Evolutionary conservation across 2,888 invertebrate species (phyloP).

Genomic region (Scaptomyza caliginosa): DNA sequence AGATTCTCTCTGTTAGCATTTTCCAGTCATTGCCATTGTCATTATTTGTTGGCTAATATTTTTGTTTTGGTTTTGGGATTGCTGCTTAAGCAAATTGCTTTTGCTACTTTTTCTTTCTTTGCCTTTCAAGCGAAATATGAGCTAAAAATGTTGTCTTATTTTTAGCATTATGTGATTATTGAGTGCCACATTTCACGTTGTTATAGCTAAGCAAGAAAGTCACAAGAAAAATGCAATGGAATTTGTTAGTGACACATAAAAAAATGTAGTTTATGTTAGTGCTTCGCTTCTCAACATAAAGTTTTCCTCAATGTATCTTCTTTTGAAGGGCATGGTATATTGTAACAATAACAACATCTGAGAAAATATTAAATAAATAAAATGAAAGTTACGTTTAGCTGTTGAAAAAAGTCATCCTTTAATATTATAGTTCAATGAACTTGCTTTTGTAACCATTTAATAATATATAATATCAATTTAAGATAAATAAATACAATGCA

Average conservation of each 20-base stretch:
- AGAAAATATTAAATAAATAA: too few species aligned
- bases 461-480: neutral
- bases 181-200: slow-evolving; percentile 26
- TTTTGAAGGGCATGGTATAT: too few species aligned
- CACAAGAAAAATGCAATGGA: slow-evolving; percentile 28
- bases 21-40: slow-evolving; percentile 26
- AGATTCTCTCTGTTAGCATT: neutral
- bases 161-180: slow-evolving; percentile 43
- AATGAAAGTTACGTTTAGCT: neutral
- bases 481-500: neutral
- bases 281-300: too few species aligned
- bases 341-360: too few species aligned
- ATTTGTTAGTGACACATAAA: neutral
- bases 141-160: slow-evolving; percentile 53
- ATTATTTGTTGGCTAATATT: slow-evolving; percentile 54
- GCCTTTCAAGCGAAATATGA: slow-evolving; percentile 53
- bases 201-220: slow-evolving; percentile 51
- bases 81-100: slow-evolving; percentile 44
- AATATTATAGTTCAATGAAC: slow-evolving; percentile 3
- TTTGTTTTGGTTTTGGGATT: slow-evolving; percentile 44
- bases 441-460: neutral
- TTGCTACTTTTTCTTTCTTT: slow-evolving; percentile 24
- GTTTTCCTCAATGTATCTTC: too few species aligned
- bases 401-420: neutral
- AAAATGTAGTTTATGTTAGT: too few species aligned